Evolutionary conservation across 2,113 vertebrate species (phyloP).

Genomic region (Heptranchias perlo): DNA sequence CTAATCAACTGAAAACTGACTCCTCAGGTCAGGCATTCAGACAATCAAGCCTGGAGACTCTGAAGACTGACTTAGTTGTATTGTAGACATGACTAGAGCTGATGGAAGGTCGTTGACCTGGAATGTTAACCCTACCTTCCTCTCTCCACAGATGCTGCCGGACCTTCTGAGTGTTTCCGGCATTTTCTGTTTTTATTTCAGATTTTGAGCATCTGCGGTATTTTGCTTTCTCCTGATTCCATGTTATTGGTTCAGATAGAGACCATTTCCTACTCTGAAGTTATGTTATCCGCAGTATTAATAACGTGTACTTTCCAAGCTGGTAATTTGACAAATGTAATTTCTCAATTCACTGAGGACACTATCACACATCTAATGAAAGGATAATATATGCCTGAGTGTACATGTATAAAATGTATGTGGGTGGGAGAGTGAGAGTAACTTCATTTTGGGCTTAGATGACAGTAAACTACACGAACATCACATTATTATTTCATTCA

Average conservation of each 20-base stretch:
- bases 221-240: background rate
- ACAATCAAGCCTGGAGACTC: too few species aligned
- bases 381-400: background rate
- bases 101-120: too few species aligned
- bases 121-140: too few species aligned
- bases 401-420: background rate
- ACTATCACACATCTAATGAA: background rate
- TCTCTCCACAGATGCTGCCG: too few species aligned
- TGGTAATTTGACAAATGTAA: background rate
- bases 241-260: background rate
- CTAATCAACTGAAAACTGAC: too few species aligned
- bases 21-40: too few species aligned
- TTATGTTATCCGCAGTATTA: background rate
- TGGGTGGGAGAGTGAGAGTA: background rate
- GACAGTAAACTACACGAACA: background rate
- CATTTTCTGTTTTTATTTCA: background rate
- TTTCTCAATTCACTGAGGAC: background rate
- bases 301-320: background rate
- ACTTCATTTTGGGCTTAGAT: background rate
- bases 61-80: too few species aligned
- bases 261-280: background rate
- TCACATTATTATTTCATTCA: background rate
- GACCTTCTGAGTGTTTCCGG: background rate
- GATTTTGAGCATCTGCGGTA: background rate
- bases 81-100: too few species aligned